A percentile compares a stretch with the other conserved stretches of the same genome.
These are phyloP conservation scores for Anagyrus pseudococci DNA, from an alignment of 2,888 invertebrate genomes.

Conservation along the genomic window DNA sequence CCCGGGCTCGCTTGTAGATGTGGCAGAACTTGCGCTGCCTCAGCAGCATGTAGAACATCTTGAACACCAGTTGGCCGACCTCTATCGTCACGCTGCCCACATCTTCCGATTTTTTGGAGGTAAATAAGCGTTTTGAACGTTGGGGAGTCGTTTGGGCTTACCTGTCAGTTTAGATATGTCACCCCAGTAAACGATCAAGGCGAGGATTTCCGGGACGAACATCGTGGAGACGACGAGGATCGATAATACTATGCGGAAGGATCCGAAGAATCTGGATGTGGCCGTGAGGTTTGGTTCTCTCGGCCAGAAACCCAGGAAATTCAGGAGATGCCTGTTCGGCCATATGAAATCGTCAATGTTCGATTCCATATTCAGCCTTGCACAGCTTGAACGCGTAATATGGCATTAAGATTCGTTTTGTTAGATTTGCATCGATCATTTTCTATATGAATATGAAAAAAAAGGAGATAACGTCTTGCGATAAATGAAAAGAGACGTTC, in stretches of 20 bases:
- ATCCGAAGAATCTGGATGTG: slow-evolving; percentile 26
- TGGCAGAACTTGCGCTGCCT: slow-evolving; percentile 15
- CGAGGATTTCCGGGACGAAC: slow-evolving; percentile 39
- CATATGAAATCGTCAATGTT: slow-evolving; percentile 38
- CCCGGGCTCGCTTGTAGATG: slow-evolving; percentile 35
- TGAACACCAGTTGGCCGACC: slow-evolving; percentile 37
- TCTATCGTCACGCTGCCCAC: slow-evolving; percentile 37
- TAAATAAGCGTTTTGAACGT: too few species aligned
- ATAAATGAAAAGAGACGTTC: too few species aligned
- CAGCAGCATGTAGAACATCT: slow-evolving; percentile 39
- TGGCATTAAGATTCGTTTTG: too few species aligned
- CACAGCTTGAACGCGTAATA: too few species aligned
- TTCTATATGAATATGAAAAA: too few species aligned
- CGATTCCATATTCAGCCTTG: too few species aligned
- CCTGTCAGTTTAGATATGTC: slow-evolving; percentile 39
- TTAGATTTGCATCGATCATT: too few species aligned
- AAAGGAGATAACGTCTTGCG: too few species aligned
- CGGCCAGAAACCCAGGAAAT: slow-evolving; percentile 39
- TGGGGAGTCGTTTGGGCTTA: slow-evolving; percentile 27
- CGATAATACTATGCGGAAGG: slow-evolving; percentile 36
- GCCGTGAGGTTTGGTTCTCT: slow-evolving; percentile 13
- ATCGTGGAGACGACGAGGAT: slow-evolving; percentile 28
- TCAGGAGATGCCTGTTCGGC: slow-evolving; percentile 40
- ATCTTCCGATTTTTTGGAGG: slow-evolving; percentile 20
- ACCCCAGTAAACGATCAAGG: slow-evolving; percentile 36